Evolutionary conservation across 2,797 vertebrate genomes (phyloP), one percentile per base, ranked within the genome.

Genomic region (Erpetoichthys calabaricus): DNA sequence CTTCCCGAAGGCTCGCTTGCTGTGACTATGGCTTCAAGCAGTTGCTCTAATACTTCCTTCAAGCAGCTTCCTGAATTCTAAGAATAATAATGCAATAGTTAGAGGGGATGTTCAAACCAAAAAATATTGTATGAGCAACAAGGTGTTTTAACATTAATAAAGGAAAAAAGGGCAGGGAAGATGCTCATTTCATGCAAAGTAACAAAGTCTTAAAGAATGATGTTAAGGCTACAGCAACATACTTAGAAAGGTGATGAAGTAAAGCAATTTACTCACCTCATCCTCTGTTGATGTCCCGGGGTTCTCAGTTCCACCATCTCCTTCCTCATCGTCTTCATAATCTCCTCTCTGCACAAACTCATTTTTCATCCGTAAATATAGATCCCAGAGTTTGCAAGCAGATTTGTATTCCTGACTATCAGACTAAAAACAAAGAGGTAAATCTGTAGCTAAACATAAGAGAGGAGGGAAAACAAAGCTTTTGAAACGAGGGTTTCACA

Each of bases 331-430:
- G 0, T 99, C 93, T 43, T 98, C 95, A 57, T 91, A 87, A 63
- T 94, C 92, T 52, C 89, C 91, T 66, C 94, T 89, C 68, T 98
- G 96, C 71, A 99, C 84, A 84, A 98, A 98, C 56, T 99, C 96
- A 63, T 97, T 99, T 73, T 91, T 95, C 72, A 93, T 99, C 61
- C 91, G 86, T 68, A 96, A 73, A 73, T 98, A 99, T 65, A 99
- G 85, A 72, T 99, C 95, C 96, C 95, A 99, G n/a, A 99, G 78
- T 66, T 91, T 97, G 68, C 91, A 95, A 62, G 96, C 96, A 57
- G 94, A 95, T 75, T 91, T 89, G 75, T 90, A 91, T 67, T 99
- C 96, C 51, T 92, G 86, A 65, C 88, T 92, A 60, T 98, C 95
- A 3, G 89, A 76, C 96, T 99, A 60, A 7, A 70, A 45, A 63